Base-by-base conservation (phyloP, 2,888 invertebrate genomes). In the Piscicola geometra region DNA sequence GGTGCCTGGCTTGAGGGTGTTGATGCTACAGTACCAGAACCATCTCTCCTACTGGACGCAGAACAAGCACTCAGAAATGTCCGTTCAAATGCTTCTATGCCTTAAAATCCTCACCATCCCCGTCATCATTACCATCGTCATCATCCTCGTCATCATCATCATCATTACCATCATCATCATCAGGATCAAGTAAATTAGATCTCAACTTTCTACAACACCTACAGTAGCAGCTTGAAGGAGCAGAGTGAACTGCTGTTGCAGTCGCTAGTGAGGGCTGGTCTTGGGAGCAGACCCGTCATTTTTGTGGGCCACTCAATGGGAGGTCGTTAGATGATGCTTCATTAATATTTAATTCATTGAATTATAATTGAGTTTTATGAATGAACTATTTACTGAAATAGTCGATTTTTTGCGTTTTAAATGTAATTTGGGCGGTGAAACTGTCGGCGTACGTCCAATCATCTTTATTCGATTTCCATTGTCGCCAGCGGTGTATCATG, bases 301-400 rank as follows among this genome's bases (percentile, higher is more conserved):
- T 97, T 94, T 93, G 89, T 96, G 30, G 91, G 84, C 3, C 97
- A 97, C 87, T 96, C 96, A 1, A 95, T 96, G 94, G 97, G 97
- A 78, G 97, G 87, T 83, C 78, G 78, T 72, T 52, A 33, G n/a
- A n/a, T n/a, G n/a, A n/a, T n/a, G n/a, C n/a, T n/a, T n/a, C n/a
- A n/a, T n/a, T n/a, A n/a, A n/a, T n/a, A n/a, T n/a, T n/a, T n/a
- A n/a, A n/a, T n/a, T n/a, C n/a, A n/a, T n/a, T n/a, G n/a, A n/a
- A n/a, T n/a, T n/a, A n/a, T n/a, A n/a, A n/a, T n/a, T n/a, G n/a
- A n/a, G n/a, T n/a, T n/a, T n/a, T n/a, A n/a, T n/a, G n/a, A n/a
- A n/a, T n/a, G n/a, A n/a, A n/a, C n/a, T n/a, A n/a, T n/a, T n/a
- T n/a, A n/a, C n/a, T n/a, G n/a, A n/a, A n/a, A n/a, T n/a, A n/a